phyloP scores from a whole-genome alignment of 2,888 invertebrate genomes.

The Drosophila mayaguana region DNA sequence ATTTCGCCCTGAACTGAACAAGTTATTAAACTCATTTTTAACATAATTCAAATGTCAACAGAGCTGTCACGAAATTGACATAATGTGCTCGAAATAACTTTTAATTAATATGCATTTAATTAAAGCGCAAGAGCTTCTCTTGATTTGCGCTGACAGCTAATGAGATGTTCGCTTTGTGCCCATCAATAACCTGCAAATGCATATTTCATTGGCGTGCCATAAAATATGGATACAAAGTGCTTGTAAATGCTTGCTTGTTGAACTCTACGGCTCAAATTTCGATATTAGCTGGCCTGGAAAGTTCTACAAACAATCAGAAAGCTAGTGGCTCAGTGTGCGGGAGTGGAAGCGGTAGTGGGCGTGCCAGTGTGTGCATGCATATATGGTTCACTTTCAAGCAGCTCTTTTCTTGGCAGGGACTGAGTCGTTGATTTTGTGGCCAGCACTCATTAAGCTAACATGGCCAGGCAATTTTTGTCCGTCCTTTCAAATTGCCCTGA shows the following conservation, averaged over 20 bases:
- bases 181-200: neutral
- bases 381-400: slow-evolving; percentile 16
- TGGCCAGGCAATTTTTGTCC: slow-evolving; percentile 54
- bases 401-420: slow-evolving; percentile 61
- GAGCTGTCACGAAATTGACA: neutral
- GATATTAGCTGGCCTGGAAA: slow-evolving; percentile 6
- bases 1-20: neutral
- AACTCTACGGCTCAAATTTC: slow-evolving; percentile 2
- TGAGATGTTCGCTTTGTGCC: slow-evolving; percentile 1
- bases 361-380: slow-evolving; percentile 2
- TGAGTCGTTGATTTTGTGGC: slow-evolving; percentile 70
- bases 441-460: slow-evolving; percentile 73
- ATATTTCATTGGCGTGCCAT: too few species aligned
- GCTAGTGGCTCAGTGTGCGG: slow-evolving; percentile 26
- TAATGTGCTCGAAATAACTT: neutral
- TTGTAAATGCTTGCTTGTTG: neutral
- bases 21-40: neutral
- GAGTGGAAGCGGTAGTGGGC: neutral
- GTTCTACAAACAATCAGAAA: slow-evolving; percentile 46
- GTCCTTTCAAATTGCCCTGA: neutral
- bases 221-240: neutral
- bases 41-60: neutral
- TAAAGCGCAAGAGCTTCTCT: neutral
- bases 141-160: neutral
- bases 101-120: slow-evolving; percentile 24